Evolutionary conservation across 2,113 vertebrate species (phyloP).

Genomic region (Trogon melanurus): DNA sequence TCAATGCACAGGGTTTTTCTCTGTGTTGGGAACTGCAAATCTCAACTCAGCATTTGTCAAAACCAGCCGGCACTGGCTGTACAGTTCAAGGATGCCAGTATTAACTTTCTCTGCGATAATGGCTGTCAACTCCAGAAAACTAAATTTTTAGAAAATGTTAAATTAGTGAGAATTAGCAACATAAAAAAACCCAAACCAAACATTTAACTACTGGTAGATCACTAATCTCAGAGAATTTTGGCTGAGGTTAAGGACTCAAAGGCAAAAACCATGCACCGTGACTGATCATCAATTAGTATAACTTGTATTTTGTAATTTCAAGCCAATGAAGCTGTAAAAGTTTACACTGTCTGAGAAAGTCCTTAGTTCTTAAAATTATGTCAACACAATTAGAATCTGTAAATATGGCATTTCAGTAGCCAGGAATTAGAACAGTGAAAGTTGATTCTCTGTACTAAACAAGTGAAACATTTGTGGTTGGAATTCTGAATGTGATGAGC

Average conservation of each 20-base stretch:
- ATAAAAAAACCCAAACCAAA: background rate
- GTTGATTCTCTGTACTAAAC: background rate
- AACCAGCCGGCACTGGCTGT: background rate
- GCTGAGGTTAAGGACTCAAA: background rate
- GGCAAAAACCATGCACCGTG: rapidly evolving
- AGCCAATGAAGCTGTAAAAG: background rate
- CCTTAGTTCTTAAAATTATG: background rate
- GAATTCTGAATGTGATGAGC: background rate
- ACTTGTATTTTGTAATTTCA: background rate
- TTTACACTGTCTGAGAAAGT: background rate
- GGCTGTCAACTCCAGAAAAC: background rate
- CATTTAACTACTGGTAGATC: background rate
- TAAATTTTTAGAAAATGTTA: background rate
- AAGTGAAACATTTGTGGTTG: background rate
- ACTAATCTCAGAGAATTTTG: background rate
- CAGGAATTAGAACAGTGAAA: background rate
- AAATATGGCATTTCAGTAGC: background rate
- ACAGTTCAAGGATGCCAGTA: rapidly evolving
- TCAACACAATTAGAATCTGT: background rate
- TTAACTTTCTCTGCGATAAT: background rate
- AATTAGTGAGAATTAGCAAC: background rate
- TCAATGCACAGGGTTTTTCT: background rate
- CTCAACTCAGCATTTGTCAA: background rate
- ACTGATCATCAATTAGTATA: background rate
- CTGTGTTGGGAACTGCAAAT: background rate